Base-by-base conservation (phyloP, 2,888 invertebrate species). In the Atethmia centrago region DNA sequence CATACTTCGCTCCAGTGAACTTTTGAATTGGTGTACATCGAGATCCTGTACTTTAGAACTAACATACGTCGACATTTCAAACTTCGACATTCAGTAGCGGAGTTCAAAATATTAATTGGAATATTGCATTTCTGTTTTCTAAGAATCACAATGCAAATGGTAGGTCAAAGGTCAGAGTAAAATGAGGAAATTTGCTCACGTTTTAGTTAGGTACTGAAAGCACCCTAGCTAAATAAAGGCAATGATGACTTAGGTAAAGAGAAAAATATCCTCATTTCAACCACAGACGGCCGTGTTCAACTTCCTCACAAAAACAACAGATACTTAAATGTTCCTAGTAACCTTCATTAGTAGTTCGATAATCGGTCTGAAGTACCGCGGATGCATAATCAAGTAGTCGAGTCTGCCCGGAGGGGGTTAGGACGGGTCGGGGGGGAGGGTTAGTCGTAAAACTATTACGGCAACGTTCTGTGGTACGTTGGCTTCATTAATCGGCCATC, bases 401-500 rank as follows among this genome's bases (percentile, higher is more conserved):
- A 92, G 90, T 92, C 93, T 92, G 92, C 87, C 87, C 89, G 90
- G 89, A 87, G 88, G 84, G 85, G 88, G 87, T 87, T 85, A 83
- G 85, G 82, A 80, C 84, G 85, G 85, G 86, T 85, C 78, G 77
- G 81, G 53, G 80, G 87, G 83, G 85, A 79, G 88, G 91, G 91
- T 88, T 90, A 92, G 92, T 95, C 93, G 93, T 95, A 95, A 95
- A 96, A 95, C 95, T 95, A 96, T 96, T 96, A 96, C 93, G 91
- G 92, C 93, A 93, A 92, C 94, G 93, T 93, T 95, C 94, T 93
- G 93, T 90, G 91, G 92, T 93, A 92, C 91, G 91, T 89, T 88
- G 92, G 95, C 95, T 95, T 96, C 95, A 95, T 96, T 96, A 96
- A 95, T 95, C 95, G 95, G 90, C 94, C 91, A 94, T 94, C 94